Evolutionary conservation across 2,113 vertebrate genomes (phyloP), one percentile per base, ranked within the genome.

Genomic region (Rissa tridactyla): DNA sequence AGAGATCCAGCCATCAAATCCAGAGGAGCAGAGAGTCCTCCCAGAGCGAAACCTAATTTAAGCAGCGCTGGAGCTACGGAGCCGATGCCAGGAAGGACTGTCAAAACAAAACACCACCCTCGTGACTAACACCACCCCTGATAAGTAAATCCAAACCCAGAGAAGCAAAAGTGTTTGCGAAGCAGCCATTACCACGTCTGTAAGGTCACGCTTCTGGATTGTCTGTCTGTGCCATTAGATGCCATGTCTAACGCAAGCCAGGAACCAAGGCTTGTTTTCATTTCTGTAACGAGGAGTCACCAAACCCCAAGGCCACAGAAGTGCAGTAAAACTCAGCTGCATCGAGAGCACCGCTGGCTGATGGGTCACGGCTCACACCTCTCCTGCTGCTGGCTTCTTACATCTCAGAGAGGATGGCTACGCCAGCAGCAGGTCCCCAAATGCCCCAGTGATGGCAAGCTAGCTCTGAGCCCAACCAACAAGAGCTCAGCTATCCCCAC

Each of bases 101-200:
- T 26, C 25, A 79, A 80, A 94, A 89, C 80, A 94, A 85, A 89
- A 27, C 58, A 73, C 78, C 85, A 42, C 75, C 81, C 89, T 86
- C 4, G 13, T 80, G 88, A 94, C 69, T 61, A 70, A 85, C 16
- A 22, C n/a, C 16, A 25, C 40, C 21, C 30, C 21, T 18, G 84
- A 52, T 25, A 81, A 72, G 86, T 26, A 58, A 84, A 40, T 15
- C 42, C 87, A 57, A 64, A 62, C 10, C 40, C 61, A 7, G 78
- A 3, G 15, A 70, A 71, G 38, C 1, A 20, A 36, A 77, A 68
- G 57, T 0, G 0, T 21, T 51, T 26, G 58, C 0, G 1, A 71
- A 78, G 84, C 70, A 71, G 91, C 49, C 46, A 38, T 38, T 42
- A 38, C 42, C 32, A 4, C 2, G 26, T 34, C 68, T 47, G 52